phyloP scores from a whole-genome alignment of 2,797 vertebrate species.

The Clarias laeviceps region DNA sequence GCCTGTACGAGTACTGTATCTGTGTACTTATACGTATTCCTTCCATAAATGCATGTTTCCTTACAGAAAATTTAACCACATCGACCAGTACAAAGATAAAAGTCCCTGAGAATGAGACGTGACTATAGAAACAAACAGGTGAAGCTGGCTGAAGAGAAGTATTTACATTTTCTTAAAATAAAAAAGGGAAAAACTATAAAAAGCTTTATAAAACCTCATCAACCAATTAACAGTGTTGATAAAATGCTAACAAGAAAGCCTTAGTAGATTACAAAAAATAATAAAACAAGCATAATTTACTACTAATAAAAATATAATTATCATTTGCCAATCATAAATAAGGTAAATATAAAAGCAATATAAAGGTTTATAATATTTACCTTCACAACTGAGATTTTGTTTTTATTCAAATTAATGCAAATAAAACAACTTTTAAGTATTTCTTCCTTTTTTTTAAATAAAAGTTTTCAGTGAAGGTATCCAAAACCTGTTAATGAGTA shows the following conservation, averaged over 20 bases:
- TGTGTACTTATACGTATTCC: not conserved
- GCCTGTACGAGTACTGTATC: too few species aligned
- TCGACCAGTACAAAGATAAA: too few species aligned
- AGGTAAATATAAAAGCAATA: too few species aligned
- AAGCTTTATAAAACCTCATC: not conserved
- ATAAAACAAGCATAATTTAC: too few species aligned
- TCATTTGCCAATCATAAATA: too few species aligned
- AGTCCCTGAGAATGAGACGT: not conserved
- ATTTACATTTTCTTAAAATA: too few species aligned
- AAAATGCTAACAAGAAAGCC: not conserved
- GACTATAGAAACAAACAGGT: not conserved
- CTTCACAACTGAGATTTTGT: not conserved
- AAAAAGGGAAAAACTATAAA: not conserved
- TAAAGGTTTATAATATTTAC: not conserved
- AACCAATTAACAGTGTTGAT: not conserved
- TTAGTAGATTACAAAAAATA: not conserved
- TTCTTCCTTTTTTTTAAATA: not conserved
- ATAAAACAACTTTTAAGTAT: not conserved
- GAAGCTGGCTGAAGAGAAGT: not conserved
- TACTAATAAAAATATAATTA: not conserved
- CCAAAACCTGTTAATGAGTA: slow-evolving; percentile 65
- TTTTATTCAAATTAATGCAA: not conserved
- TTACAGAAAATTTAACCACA: not conserved
- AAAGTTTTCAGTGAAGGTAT: slow-evolving; percentile 42
- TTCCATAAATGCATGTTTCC: not conserved